These are phyloP conservation scores for Aethina tumida DNA, from an alignment of 1,140 invertebrate genomes.

Conservation along the genomic window DNA sequence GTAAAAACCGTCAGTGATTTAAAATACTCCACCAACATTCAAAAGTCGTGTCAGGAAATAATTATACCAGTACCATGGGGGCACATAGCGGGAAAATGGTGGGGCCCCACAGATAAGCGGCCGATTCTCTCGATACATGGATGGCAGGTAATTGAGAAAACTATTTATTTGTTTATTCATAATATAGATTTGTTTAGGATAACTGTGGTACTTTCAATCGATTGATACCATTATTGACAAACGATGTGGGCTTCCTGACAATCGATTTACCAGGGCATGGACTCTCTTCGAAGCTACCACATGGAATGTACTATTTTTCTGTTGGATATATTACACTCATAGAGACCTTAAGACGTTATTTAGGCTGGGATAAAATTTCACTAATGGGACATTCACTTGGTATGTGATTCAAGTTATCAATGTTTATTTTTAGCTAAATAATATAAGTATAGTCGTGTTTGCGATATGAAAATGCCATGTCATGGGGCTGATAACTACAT, in stretches of 20 bases:
- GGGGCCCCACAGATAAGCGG: conserved; percentile 48
- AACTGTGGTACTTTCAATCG: conserved; percentile 65
- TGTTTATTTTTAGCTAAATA: too few relatives aligned
- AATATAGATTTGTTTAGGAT: conserved; percentile 39
- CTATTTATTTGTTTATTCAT: too few relatives aligned
- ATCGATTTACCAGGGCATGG: conserved; percentile 68
- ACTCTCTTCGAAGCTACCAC: conserved; percentile 52
- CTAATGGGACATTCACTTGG: conserved; percentile 59
- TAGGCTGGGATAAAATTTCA: conserved; percentile 60
- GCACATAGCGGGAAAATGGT: conserved; percentile 57
- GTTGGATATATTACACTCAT: conserved; percentile 46
- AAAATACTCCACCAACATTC: too few relatives aligned
- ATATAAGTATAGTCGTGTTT: too few relatives aligned
- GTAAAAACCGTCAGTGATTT: too few relatives aligned
- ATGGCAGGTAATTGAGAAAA: conserved; percentile 56
- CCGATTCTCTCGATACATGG: conserved; percentile 65
- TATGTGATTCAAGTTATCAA: too few relatives aligned
- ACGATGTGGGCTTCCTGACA: conserved; percentile 48
- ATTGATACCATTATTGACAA: conserved; percentile 49
- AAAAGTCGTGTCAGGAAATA: too few relatives aligned
- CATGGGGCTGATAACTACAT: too few relatives aligned
- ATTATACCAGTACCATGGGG: conserved; percentile 56
- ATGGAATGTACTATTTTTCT: conserved; percentile 49
- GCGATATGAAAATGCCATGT: too few relatives aligned
- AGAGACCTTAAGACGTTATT: conserved; percentile 47